Base-by-base conservation (phyloP, 2,797 vertebrate genomes). In the Pseudochaenichthys georgianus region DNA sequence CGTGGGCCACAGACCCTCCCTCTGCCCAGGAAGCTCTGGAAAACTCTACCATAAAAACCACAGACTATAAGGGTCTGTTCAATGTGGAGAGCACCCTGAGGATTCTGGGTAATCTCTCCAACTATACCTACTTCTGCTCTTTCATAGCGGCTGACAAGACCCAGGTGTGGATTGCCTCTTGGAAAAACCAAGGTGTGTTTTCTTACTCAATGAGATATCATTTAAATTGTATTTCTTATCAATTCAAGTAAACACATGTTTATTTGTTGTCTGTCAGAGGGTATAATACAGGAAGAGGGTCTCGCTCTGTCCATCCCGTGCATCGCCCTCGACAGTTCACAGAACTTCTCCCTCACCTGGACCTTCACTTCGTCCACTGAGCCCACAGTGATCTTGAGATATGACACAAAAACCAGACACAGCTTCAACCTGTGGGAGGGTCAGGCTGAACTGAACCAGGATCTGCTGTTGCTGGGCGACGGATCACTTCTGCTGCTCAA, bases 271-370 rank as follows among this genome's bases (percentile, higher is more conserved):
- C 3, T 83, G 89, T 62, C 81, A 93, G 90, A 85, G 41, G 61
- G 31, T 16, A 70, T 92, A 46, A 85, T 77, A 31, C 84, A 87
- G 12, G 87, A 92, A 50, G 94, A 94, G 41, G 92, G 91, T 2
- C 76, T 21, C 3, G 31, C 80, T 6, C 61, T 96, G 54, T 81
- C 86, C 54, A 88, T 96, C 82, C 91, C 94, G 0, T 96, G 95
- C 82, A 54, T 90, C 4, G 79, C 90, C 52, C 94, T 90, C 0
- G 88, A 86, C 53, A 80, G 64, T 47, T 80, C 91, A 6, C 91
- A 92, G 75, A 95, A 95, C 77, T 95, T 95, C 85, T 93, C 94
- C 43, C 90, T 95, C 47, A 89, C 80, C 21, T 96, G 95, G 95
- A 93, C 89, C 70, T 94, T 95, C 74, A 77, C 65, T 54, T 78